phyloP scores from a whole-genome alignment of 2,888 invertebrate species.

The Palloptera scutellata region DNA sequence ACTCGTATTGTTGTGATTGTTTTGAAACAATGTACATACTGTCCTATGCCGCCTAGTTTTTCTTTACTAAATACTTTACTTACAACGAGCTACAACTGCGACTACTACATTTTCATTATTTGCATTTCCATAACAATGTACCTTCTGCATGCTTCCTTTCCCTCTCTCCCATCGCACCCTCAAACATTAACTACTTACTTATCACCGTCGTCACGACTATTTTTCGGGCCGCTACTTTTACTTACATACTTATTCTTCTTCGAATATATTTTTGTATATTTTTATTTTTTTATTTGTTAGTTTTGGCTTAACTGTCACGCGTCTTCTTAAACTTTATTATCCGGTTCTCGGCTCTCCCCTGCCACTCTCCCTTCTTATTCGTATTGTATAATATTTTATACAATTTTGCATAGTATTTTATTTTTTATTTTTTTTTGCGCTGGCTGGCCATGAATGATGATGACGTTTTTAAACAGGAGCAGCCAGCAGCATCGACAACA shows the following conservation, averaged over 20 bases:
- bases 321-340: neutral
- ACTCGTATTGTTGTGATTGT: neutral
- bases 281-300: neutral
- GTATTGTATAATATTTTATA: neutral
- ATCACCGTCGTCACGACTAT: neutral
- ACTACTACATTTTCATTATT: neutral
- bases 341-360: neutral
- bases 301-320: neutral
- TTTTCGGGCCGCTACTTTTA: neutral
- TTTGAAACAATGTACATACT: neutral
- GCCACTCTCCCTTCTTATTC: neutral
- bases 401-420: neutral
- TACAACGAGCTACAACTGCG: neutral
- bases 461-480: constrained; percentile 6
- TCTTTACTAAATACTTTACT: neutral
- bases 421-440: neutral
- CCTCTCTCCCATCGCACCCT: neutral
- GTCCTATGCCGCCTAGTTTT: neutral
- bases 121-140: constrained; percentile 15
- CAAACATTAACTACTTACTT: too few species aligned
- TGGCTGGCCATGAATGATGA: constrained; percentile 7
- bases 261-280: neutral
- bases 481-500: constrained; percentile 7
- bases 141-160: neutral
- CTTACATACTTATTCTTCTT: neutral